Evolutionary conservation across 2,888 invertebrate species (phyloP).

Genomic region (Sphaerophoria rueppellii): DNA sequence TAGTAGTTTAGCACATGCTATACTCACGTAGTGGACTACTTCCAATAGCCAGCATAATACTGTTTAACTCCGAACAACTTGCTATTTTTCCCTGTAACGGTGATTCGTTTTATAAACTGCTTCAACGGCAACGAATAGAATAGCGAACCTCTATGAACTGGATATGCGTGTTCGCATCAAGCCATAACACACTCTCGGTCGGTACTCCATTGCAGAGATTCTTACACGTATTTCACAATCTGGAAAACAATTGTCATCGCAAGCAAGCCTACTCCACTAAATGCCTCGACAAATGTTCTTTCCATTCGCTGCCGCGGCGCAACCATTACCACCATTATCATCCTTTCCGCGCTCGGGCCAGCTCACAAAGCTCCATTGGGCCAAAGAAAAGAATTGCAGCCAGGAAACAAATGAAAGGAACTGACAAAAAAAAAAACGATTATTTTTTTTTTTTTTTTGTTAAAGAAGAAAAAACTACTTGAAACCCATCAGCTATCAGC

Average conservation of each 20-base stretch:
- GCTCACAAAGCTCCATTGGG: constrained; percentile 57
- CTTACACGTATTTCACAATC: constrained; percentile 65
- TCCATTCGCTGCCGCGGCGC: constrained; percentile 18
- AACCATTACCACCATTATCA: constrained; percentile 10
- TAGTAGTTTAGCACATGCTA: too few relatives aligned
- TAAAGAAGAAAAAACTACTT: constrained; percentile 50
- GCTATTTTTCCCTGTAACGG: neutral
- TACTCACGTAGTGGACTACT: too few relatives aligned
- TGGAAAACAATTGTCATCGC: constrained; percentile 71
- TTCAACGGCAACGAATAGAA: constrained; percentile 12
- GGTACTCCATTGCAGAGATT: constrained; percentile 49
- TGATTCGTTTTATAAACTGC: constrained; percentile 46
- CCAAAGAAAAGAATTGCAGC: constrained; percentile 70
- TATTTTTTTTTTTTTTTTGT: constrained; percentile 21
- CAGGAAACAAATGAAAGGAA: constrained; percentile 66
- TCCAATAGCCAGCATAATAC: too few relatives aligned
- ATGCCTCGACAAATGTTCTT: constrained; percentile 71
- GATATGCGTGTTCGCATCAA: constrained; percentile 42
- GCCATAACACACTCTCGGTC: constrained; percentile 57
- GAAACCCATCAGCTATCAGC: constrained; percentile 73
- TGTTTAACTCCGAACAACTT: too few relatives aligned
- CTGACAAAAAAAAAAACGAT: constrained; percentile 13
- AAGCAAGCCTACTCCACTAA: constrained; percentile 63
- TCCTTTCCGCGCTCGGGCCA: constrained; percentile 41
- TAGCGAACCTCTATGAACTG: constrained; percentile 4